Conservation (phyloP, 1,140 invertebrate species). For the Artemia franciscana region DNA sequence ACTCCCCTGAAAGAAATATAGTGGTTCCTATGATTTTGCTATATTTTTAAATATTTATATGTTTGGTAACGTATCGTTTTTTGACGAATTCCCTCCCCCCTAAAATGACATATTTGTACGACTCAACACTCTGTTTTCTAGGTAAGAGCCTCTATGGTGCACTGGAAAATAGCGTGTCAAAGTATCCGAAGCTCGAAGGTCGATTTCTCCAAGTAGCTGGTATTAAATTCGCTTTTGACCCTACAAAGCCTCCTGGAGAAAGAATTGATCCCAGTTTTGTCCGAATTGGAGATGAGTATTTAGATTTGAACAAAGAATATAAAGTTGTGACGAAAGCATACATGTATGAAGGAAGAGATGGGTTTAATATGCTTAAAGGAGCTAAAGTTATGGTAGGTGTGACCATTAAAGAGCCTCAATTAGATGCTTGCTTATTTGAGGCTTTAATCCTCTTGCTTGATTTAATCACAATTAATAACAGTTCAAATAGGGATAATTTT, state of each 20-base stretch:
- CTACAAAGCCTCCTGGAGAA: slow-evolving; percentile 30
- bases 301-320: slow-evolving; percentile 44
- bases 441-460: too few species aligned
- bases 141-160: slow-evolving; percentile 41
- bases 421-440: too few species aligned
- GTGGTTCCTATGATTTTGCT: too few species aligned
- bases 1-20: too few species aligned
- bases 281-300: slow-evolving; percentile 56
- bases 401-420: too few species aligned
- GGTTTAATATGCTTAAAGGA: slow-evolving; percentile 50
- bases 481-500: too few species aligned
- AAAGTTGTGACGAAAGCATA: slow-evolving; percentile 58
- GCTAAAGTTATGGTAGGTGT: slow-evolving; percentile 39
- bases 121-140: slow-evolving; percentile 17
- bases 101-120: background rate
- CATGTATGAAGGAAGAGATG: slow-evolving; percentile 47
- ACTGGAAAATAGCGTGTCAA: slow-evolving; percentile 51
- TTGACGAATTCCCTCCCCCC: background rate
- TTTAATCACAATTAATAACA: too few species aligned
- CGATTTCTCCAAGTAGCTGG: slow-evolving; percentile 59
- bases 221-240: slow-evolving; percentile 60
- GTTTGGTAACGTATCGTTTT: too few species aligned
- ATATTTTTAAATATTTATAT: too few species aligned
- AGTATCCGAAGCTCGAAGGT: slow-evolving; percentile 55
- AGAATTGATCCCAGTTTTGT: slow-evolving; percentile 44